Base-by-base conservation (phyloP, 1,140 invertebrate species). In the Drosophila kanapiae region DNA sequence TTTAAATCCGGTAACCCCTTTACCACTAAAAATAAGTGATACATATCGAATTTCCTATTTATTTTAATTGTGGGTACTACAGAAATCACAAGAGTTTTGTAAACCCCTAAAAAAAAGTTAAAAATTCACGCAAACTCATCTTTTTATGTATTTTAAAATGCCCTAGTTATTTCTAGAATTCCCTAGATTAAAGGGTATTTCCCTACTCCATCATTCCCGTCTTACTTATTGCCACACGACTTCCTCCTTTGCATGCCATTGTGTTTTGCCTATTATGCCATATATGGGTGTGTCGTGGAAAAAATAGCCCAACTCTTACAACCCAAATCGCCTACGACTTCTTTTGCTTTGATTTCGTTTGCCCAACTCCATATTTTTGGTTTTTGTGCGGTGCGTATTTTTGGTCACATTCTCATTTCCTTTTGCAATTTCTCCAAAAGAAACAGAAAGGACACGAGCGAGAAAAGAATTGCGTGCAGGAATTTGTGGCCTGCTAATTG, bases 401-500 rank as follows among this genome's bases (percentile, higher is more conserved):
- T 83, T 80, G 69, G 79, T 43, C 62, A 68, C 61, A 82, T 82
- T 86, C 78, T 79, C 70, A 61, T 82, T 86, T 82, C 59, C 43
- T 68, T 75, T 59, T 78, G 13, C 43, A 40, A 53, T 53, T 68
- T 82, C 59, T 61, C 18, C 16, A 42, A 42, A 29, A 43, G 16
- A 9, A 10, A 37, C 9, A 37, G 38, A n/a, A 10, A 14, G 16
- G 13, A 23, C 23, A 23, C 23, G 23, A 23, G 23, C 1, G 23
- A 23, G 42, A 43, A 16, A 18, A 62, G 58, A 78, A 62, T 90
- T 74, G 85, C 85, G 85, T 85, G 85, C 74, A 60, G 53, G 75
- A 78, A 88, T 82, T 78, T 79, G 67, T 63, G 70, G 68, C 71
- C 75, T 82, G 81, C 82, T 90, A 90, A 90, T 90, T 90, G 85